Conservation (phyloP, 2,888 invertebrate species). For the Tribolium freemani region DNA sequence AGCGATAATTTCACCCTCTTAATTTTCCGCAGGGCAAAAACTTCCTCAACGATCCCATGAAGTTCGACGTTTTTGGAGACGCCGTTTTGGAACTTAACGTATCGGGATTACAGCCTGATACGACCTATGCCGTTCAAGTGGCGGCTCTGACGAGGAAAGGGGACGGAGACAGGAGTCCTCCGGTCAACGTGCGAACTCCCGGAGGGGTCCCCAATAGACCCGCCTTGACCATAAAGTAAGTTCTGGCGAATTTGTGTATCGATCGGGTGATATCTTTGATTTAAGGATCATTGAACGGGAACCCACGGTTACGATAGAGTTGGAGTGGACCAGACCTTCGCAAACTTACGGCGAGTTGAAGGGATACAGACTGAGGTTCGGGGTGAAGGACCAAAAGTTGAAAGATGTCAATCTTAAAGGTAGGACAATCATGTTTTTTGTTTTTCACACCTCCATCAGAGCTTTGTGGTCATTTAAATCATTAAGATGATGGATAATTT, state of each 20-base stretch:
- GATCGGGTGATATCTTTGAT: constrained; percentile 25
- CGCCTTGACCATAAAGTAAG: constrained; percentile 70
- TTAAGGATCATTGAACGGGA: constrained; percentile 86
- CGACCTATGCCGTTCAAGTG: constrained; percentile 93
- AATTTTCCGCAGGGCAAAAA: constrained; percentile 75
- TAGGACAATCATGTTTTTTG: background rate
- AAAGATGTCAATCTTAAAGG: constrained; percentile 81
- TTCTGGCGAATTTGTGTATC: background rate
- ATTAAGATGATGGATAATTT: no score
- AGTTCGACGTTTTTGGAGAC: constrained; percentile 88
- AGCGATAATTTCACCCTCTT: constrained; percentile 17
- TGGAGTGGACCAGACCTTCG: constrained; percentile 93
- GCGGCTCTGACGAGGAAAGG: constrained; percentile 97
- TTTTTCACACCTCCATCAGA: no score
- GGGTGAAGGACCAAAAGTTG: constrained; percentile 85
- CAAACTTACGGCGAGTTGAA: constrained; percentile 91
- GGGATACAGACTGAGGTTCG: constrained; percentile 89
- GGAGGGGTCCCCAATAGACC: constrained; percentile 93
- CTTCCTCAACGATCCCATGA: constrained; percentile 88
- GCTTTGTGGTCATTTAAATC: no score
- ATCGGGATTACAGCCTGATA: constrained; percentile 93
- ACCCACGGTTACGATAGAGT: constrained; percentile 88
- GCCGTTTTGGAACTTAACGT: constrained; percentile 84
- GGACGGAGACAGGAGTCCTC: constrained; percentile 92
- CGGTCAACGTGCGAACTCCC: constrained; percentile 89